Conservation (phyloP, 2,888 invertebrate species). For the Sesia bembeciformis region DNA sequence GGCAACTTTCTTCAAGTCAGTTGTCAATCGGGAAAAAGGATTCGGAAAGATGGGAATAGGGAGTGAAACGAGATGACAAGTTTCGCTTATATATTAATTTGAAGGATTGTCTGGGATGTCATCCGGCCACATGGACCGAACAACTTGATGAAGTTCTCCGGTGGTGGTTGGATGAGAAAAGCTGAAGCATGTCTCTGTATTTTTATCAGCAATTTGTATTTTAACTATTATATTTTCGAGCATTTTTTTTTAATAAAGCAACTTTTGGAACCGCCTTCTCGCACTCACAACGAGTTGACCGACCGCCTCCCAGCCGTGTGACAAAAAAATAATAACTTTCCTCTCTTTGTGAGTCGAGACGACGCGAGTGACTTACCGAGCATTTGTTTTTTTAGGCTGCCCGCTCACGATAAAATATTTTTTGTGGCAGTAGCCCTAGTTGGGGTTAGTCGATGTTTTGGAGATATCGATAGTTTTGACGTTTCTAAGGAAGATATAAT, state of each 20-base stretch:
- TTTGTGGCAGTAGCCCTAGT: conserved; percentile 69
- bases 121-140: too few relatives aligned
- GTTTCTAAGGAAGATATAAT: too few relatives aligned
- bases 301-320: conserved; percentile 42
- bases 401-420: conserved; percentile 69
- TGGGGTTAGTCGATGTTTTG: conserved; percentile 26
- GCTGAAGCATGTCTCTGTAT: too few relatives aligned
- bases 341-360: conserved; percentile 47
- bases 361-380: conserved; percentile 66
- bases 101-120: too few relatives aligned
- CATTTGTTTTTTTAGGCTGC: conserved; percentile 70
- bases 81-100: too few relatives aligned
- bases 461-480: conserved; percentile 9
- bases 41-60: too few relatives aligned
- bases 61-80: too few relatives aligned
- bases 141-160: too few relatives aligned
- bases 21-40: too few relatives aligned
- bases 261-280: conserved; percentile 27
- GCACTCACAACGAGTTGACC: conserved; percentile 37
- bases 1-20: too few relatives aligned
- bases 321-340: conserved; percentile 65
- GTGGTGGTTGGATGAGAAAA: too few relatives aligned
- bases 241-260: not conserved
- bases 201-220: not conserved
- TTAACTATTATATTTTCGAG: too few relatives aligned